phyloP scores from a whole-genome alignment of 2,797 vertebrate genomes.

The Gouania willdenowi region DNA sequence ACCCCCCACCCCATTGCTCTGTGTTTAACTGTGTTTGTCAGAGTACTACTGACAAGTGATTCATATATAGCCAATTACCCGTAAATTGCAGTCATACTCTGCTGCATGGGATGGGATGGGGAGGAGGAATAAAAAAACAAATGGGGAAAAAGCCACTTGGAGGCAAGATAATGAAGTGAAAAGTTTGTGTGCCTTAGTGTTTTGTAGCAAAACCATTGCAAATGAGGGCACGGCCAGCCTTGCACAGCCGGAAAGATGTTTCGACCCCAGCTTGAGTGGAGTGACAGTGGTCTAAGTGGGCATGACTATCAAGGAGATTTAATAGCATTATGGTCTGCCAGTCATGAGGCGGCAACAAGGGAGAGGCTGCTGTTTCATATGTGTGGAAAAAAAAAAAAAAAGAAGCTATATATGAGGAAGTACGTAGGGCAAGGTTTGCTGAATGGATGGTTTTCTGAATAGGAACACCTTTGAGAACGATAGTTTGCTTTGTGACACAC shows the following conservation, averaged over 20 bases:
- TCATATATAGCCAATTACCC: conserved; percentile 51
- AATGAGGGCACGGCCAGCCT: conserved; percentile 59
- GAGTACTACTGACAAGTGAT: conserved; percentile 44
- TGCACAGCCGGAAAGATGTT: conserved; percentile 29
- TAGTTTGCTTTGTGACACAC: too few relatives aligned
- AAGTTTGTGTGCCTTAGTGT: conserved; percentile 47
- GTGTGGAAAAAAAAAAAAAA: too few relatives aligned
- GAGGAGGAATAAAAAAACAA: background rate
- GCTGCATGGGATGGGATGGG: background rate
- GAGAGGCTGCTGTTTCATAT: conserved; percentile 48
- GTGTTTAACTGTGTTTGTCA: conserved; percentile 27
- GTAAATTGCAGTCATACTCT: conserved; percentile 47
- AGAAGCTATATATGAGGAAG: too few relatives aligned
- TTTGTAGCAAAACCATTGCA: conserved; percentile 35
- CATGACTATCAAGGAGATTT: conserved; percentile 62
- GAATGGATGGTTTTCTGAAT: too few relatives aligned
- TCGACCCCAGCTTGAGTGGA: conserved; percentile 38
- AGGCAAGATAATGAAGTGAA: conserved; percentile 49
- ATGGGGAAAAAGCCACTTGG: conserved; percentile 18
- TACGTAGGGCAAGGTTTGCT: conserved; percentile 23
- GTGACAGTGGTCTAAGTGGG: conserved; percentile 67
- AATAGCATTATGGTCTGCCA: conserved; percentile 63
- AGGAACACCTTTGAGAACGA: too few relatives aligned
- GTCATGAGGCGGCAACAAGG: conserved; percentile 43
- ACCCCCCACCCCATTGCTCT: conserved; percentile 1